A percentile compares a stretch with the other conserved stretches of the same genome.
phyloP scores from a whole-genome alignment of 2,888 invertebrate genomes.

The Diplazon laetatorius region DNA sequence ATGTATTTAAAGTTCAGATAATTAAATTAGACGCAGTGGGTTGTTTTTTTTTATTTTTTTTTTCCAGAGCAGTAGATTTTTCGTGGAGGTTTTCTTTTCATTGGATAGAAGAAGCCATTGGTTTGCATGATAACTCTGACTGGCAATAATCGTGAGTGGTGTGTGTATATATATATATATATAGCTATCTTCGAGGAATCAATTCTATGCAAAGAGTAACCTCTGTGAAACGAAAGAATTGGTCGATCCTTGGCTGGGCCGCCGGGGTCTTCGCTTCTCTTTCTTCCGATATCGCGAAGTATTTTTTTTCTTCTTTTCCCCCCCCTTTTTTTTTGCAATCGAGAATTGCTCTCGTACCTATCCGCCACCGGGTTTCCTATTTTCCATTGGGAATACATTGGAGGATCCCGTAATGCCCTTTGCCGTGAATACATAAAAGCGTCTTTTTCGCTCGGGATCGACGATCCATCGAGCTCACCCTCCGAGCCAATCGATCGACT shows the following conservation, averaged over 20 bases:
- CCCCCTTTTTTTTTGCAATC: conserved; percentile 48
- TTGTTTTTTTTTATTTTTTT: no score
- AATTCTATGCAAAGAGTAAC: conserved; percentile 62
- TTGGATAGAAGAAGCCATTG: conserved; percentile 16
- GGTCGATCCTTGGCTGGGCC: conserved; percentile 44
- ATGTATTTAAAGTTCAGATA: neutral
- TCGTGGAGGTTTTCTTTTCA: neutral
- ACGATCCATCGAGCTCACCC: conserved; percentile 50
- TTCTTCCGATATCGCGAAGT: conserved; percentile 27
- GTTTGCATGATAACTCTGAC: conserved; percentile 14
- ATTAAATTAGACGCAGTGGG: neutral
- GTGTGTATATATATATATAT: no score
- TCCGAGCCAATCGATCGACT: conserved; percentile 34
- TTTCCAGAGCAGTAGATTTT: no score
- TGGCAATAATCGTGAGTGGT: conserved; percentile 34
- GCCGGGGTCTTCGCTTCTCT: conserved; percentile 31
- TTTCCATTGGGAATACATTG: conserved; percentile 62
- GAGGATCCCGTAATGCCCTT: conserved; percentile 52
- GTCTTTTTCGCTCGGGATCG: conserved; percentile 22
- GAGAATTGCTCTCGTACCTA: conserved; percentile 39
- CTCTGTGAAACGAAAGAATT: conserved; percentile 46
- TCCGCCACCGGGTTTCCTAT: conserved; percentile 22
- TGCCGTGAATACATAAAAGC: conserved; percentile 57
- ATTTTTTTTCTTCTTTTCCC: no score
- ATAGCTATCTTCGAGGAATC: conserved; percentile 45